phyloP scores from a whole-genome alignment of 1,140 invertebrate species.

The Hetaerina americana region DNA sequence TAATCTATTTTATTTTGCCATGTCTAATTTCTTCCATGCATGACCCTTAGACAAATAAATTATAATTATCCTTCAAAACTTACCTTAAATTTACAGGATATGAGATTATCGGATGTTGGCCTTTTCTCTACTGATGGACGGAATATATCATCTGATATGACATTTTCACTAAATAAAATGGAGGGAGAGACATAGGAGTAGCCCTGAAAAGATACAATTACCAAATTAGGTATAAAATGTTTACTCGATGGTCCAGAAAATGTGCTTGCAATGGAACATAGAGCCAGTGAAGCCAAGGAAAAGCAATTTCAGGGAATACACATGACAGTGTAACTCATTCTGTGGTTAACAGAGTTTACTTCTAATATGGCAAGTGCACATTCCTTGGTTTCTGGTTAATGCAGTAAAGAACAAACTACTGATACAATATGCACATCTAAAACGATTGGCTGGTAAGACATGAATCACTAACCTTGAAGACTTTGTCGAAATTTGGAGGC shows the following conservation, averaged over 20 bases:
- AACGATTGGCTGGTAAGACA: not conserved
- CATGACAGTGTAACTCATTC: too few species aligned
- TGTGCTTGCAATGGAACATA: too few species aligned
- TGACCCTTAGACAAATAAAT: too few species aligned
- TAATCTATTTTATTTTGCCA: not conserved
- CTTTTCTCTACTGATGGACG: slow-evolving; percentile 31
- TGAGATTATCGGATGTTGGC: slow-evolving; percentile 30
- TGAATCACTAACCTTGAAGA: slow-evolving; percentile 56
- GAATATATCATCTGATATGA: slow-evolving; percentile 60
- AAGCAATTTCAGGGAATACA: too few species aligned
- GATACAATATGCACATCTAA: not conserved
- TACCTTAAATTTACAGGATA: slow-evolving; percentile 38
- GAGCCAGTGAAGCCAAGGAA: too few species aligned
- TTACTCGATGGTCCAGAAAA: too few species aligned
- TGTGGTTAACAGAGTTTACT: too few species aligned
- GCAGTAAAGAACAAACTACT: not conserved
- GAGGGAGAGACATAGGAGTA: slow-evolving; percentile 94
- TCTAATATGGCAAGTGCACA: too few species aligned
- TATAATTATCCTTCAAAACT: slow-evolving; percentile 14
- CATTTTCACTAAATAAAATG: slow-evolving; percentile 73
- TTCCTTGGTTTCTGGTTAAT: too few species aligned
- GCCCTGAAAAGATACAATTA: slow-evolving; percentile 39
- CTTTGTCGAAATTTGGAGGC: slow-evolving; percentile 70
- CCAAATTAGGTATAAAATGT: slow-evolving; percentile 9
- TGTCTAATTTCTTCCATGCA: too few species aligned